Evolutionary conservation across 2,113 vertebrate species (phyloP), one percentile per base, ranked within the genome.

Genomic region (Chaetura pelagica): DNA sequence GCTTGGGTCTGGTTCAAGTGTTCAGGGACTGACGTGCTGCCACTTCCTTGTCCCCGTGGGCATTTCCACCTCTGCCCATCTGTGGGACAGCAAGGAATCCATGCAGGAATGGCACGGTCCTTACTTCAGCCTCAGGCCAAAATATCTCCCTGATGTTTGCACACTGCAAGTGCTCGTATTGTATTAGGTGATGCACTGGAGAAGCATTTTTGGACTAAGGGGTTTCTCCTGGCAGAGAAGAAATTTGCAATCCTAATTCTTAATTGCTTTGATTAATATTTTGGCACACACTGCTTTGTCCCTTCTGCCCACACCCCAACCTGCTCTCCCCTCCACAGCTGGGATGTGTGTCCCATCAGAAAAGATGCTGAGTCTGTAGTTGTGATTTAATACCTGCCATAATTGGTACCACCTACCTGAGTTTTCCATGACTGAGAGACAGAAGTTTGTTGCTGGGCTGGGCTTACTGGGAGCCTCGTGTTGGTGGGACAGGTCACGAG

Each of bases 251-350:
- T 35, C 59, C 35, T 38, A 13, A 12, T 63, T 81, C 38, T 55
- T 42, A 52, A 52, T 26, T 52, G 7, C 52, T 55, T 40, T 0
- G 0, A 61, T 58, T 66, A 34, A n/a, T 12, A 2, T 20, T 90
- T 80, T 40, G 20, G 49, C 44, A 10, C 2, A 1, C 20, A 4
- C 54, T 59, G 29, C 57, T 73, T 67, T 18, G 1, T 38, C 64
- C 76, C 8, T 42, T 64, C 46, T 61, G 42, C 40, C 46, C 15
- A 1, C 3, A 2, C 38, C 61, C 32, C 3, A 2, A 16, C 34
- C 61, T 1, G 0, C 46, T 48, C 52, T 85, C 30, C 42, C 44
- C 2, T 0, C 20, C 3, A 3, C 61, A 34, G 15, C 26, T 0
- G 0, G 46, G n/a, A 23, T 26, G 8, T 7, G 5, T 7, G 5